Conservation (phyloP, 30 jellyfish, hydroid and myxozoan species). For the Chrysaora quinquecirrha region DNA sequence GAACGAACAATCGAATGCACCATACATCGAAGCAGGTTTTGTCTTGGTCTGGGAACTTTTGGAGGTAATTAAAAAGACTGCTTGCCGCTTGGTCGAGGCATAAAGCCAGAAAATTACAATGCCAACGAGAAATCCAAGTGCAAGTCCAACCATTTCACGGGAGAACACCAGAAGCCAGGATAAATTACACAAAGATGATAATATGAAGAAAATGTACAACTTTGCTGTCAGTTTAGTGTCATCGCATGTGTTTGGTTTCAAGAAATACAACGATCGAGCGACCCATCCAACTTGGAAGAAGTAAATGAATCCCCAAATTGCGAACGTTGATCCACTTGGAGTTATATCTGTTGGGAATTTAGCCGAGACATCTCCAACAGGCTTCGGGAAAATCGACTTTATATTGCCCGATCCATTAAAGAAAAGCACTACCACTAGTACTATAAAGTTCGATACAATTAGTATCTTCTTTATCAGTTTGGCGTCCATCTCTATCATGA, state of each 20-base stretch:
- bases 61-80: too few relatives aligned
- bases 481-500: too few relatives aligned
- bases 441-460: constrained; percentile 30
- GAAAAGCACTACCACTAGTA: constrained; percentile 48
- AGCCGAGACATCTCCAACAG: constrained; percentile 47
- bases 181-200: constrained; percentile 41
- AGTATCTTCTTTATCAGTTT: constrained; percentile 45
- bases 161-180: constrained; percentile 73
- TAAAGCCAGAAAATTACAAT: constrained; percentile 42
- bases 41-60: too few relatives aligned
- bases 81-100: constrained; percentile 47
- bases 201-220: constrained; percentile 52
- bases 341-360: constrained; percentile 69
- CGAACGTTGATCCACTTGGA: constrained; percentile 76
- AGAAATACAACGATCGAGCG: constrained; percentile 41
- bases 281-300: constrained; percentile 63
- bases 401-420: constrained; percentile 57
- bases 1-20: constrained; percentile 70
- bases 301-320: constrained; percentile 87
- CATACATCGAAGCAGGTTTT: constrained; percentile 58
- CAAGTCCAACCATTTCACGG: constrained; percentile 22
- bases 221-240: constrained; percentile 63
- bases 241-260: too few relatives aligned
- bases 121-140: constrained; percentile 39
- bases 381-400: constrained; percentile 58